A percentile compares a stretch with the other conserved stretches of the same genome.
Conservation (phyloP, 2,797 vertebrate species). For the Kryptolebias ocellatus region DNA sequence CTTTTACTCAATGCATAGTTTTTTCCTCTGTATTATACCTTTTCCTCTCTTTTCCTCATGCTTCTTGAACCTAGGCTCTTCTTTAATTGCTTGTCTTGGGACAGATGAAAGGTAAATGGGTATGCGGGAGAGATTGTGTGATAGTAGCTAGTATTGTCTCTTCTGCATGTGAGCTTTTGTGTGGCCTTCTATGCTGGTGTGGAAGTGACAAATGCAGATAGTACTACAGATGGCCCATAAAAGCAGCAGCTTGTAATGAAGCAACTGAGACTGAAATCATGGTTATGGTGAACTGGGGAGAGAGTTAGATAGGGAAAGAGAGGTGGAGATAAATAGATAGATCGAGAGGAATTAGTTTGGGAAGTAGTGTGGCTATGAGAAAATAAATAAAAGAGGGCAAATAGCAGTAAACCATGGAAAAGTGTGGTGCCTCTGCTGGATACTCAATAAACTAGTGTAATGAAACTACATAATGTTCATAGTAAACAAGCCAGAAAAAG, state of each 20-base stretch:
- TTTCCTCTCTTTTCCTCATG: constrained; percentile 11
- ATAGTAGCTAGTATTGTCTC: constrained; percentile 22
- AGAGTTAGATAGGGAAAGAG: constrained; percentile 35
- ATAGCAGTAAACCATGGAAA: constrained; percentile 64
- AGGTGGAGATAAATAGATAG: constrained; percentile 52
- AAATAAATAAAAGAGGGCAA: constrained; percentile 62
- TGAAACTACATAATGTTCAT: constrained; percentile 64
- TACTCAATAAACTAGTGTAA: constrained; percentile 69
- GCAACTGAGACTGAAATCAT: constrained; percentile 79
- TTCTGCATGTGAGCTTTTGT: constrained; percentile 25
- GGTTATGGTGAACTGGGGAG: constrained; percentile 76
- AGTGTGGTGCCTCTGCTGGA: constrained; percentile 49
- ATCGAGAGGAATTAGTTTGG: constrained; percentile 41
- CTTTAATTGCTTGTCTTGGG: constrained; percentile 73
- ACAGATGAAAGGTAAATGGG: constrained; percentile 70
- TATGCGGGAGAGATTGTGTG: constrained; percentile 27
- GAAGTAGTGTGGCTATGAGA: constrained; percentile 42
- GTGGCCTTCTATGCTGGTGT: constrained; percentile 4
- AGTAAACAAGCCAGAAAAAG: constrained; percentile 51
- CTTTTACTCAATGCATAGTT: constrained; percentile 27
- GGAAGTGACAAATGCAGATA: constrained; percentile 67
- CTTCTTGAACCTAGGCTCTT: constrained; percentile 32
- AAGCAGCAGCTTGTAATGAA: constrained; percentile 80
- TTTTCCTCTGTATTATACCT: constrained; percentile 5
- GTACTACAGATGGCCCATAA: constrained; percentile 79